These are phyloP conservation scores for Telmatherina bonti DNA, from an alignment of 2,797 vertebrate genomes.

Conservation along the genomic window DNA sequence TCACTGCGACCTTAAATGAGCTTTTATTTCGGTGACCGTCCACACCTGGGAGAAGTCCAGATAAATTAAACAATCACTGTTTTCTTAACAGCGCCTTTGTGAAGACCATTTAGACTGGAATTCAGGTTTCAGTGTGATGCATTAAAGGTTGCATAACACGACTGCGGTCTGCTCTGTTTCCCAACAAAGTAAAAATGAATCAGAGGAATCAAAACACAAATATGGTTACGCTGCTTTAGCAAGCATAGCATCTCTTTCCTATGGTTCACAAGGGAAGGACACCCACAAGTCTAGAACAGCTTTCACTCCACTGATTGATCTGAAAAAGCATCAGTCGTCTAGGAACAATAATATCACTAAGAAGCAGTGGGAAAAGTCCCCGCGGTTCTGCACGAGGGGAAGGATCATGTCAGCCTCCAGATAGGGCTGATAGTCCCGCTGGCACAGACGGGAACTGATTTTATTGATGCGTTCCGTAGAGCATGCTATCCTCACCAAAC, in stretches of 20 bases:
- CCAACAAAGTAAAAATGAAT: background rate
- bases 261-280: slow-evolving; percentile 15
- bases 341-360: slow-evolving; percentile 16
- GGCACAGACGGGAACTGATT: slow-evolving; percentile 49
- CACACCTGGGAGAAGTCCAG: slow-evolving; percentile 7
- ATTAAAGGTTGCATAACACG: background rate
- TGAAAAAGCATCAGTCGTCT: slow-evolving; percentile 4
- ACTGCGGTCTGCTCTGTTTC: background rate
- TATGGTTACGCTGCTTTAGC: background rate
- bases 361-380: slow-evolving; percentile 30
- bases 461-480: slow-evolving; percentile 47
- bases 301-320: slow-evolving; percentile 13
- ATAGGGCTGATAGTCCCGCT: slow-evolving; percentile 31
- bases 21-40: background rate
- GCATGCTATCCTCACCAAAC: slow-evolving; percentile 9
- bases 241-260: slow-evolving; percentile 12
- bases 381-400: slow-evolving; percentile 12
- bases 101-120: background rate
- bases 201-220: slow-evolving; percentile 26
- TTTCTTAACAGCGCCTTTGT: background rate
- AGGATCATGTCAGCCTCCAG: slow-evolving; percentile 15
- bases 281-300: slow-evolving; percentile 3
- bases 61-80: background rate
- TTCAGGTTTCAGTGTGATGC: background rate
- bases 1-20: background rate